phyloP scores from a whole-genome alignment of 2,797 vertebrate genomes.

The Sebastiscus tertius region DNA sequence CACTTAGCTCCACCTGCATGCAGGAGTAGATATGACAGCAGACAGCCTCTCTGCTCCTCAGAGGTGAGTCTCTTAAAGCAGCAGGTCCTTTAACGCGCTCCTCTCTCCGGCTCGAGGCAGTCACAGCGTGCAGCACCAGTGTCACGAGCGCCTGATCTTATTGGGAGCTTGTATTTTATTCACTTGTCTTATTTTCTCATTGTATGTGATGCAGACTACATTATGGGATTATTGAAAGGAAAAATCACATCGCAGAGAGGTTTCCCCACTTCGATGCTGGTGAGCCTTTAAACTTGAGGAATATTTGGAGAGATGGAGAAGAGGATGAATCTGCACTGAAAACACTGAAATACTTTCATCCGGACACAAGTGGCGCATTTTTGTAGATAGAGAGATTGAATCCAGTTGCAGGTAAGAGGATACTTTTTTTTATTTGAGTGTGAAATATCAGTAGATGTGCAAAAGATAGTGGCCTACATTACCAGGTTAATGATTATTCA shows the following conservation, averaged over 20 bases:
- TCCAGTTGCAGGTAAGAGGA: slow-evolving; percentile 49
- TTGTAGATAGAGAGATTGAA: neutral
- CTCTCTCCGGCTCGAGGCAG: slow-evolving; percentile 44
- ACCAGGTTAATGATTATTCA: neutral
- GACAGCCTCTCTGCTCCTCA: neutral
- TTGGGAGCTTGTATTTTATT: neutral
- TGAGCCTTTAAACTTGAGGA: slow-evolving; percentile 32
- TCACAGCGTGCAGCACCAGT: slow-evolving; percentile 24
- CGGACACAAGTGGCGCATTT: neutral
- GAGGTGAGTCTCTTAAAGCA: slow-evolving; percentile 44
- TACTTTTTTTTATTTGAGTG: neutral
- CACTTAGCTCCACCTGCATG: slow-evolving; percentile 12
- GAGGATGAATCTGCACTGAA: neutral
- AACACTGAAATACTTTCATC: slow-evolving; percentile 4
- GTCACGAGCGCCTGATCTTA: slow-evolving; percentile 7
- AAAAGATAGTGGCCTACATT: neutral
- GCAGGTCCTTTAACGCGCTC: slow-evolving; percentile 40
- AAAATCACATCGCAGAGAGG: neutral
- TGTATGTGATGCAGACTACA: neutral
- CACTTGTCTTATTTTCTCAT: neutral
- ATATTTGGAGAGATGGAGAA: slow-evolving; percentile 13
- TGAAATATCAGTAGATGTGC: neutral
- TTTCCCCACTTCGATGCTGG: slow-evolving; percentile 6
- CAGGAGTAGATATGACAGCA: neutral
- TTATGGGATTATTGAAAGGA: slow-evolving; percentile 2